Base-by-base conservation (phyloP, 2,888 invertebrate genomes). In the Eupithecia dodoneata region DNA sequence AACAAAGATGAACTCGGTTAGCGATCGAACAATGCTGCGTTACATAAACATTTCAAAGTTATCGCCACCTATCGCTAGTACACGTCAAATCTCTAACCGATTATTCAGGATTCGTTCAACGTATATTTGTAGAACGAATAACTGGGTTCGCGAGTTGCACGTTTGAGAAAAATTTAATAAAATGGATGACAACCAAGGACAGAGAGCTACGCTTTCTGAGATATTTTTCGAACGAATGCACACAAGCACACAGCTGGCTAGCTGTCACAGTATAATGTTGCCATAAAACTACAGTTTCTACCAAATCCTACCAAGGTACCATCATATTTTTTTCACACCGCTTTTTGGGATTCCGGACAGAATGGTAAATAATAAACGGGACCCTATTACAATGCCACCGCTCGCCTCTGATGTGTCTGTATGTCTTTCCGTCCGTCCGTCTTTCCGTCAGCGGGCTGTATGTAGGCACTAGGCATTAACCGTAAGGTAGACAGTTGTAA, bases 161-260 rank as follows among this genome's bases (percentile, higher is more conserved):
- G 91, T 91, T 92, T 90, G 83, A 81, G 83, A 86, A 85, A 90
- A 92, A 89, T 87, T 89, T 89, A 88, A 76, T 88, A 89, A 87
- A 92, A 92, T 91, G 90, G 93, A 93, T 94, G 94, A 94, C 94
- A 94, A 93, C 91, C 94, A 93, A 94, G 92, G 93, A 92, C 92
- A 90, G 89, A 18, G 42, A 88, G 86, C 85, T 90, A 88, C 85
- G 88, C 85, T 91, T 90, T 89, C 88, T 87, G 88, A 91, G 87
- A 88, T 93, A 93, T 93, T 93, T 93, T 94, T 93, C 92, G 92
- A 75, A 76, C 76, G 67, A 78, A 71, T 77, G 67, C 78, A 73
- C 73, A 79, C 75, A 76, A 67, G 88, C 84, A 90, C 91, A 91
- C 93, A 93, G 94, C 94, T 94, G 94, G 93, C 93, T 90, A 88